Base-by-base conservation (phyloP, 2,113 vertebrate genomes). In the Ornithorhynchus anatinus region DNA sequence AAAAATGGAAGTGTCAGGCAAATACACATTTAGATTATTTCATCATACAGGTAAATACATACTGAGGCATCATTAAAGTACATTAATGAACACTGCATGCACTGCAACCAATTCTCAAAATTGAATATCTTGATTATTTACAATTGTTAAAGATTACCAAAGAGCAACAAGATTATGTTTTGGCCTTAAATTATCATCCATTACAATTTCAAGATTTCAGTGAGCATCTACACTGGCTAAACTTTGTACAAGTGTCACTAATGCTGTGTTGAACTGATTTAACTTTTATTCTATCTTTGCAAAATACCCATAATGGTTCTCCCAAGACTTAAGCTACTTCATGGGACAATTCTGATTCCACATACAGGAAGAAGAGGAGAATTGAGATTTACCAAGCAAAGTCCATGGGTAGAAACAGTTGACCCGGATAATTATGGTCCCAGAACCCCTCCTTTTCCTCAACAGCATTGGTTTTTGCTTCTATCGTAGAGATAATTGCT, bases 121-220 rank as follows among this genome's bases (percentile, higher is more conserved):
- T 79, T 92, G 79, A 86, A 85, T 87, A 88, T 33, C 60, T 82
- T 69, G 57, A 67, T 45, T 84, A 75, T 84, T 75, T 89, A 92
- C 89, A 89, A 22, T 84, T 52, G 82, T 80, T 78, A 78, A 69
- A 77, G 77, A 75, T 84, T 25, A 67, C 82, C 45, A 68, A 79
- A 72, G 81, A 66, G 82, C 76, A 89, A 87, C 89, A 78, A 86
- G 82, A 90, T 88, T 83, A 88, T 61, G 81, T 89, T 89, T 67
- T 10, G 5, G 47, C 67, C 75, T 75, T 58, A 53, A 77, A 22
- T 75, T 86, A n/a, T 69, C 66, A 19, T 40, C n/a, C 64, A 82
- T 79, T 75, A 64, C 75, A 70, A 59, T 72, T 80, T 75, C 62
- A 45, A 51, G 61, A 80, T 56, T n/a, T 53, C 44, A 39, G 54